Evolutionary conservation across 2,888 invertebrate genomes (phyloP).

Genomic region (Zygaena filipendulae): DNA sequence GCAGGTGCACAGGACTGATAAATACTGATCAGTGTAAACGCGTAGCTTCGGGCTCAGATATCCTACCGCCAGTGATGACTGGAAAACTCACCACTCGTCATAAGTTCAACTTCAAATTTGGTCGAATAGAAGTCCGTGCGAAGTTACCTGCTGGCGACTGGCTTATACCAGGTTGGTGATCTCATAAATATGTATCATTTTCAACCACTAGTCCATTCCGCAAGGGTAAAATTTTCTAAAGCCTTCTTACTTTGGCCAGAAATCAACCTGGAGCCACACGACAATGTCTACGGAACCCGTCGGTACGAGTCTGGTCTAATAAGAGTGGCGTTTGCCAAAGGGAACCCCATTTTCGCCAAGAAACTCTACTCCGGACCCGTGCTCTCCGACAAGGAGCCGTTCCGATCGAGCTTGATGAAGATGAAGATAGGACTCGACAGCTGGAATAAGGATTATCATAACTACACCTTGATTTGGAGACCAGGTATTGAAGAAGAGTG

Average conservation of each 20-base stretch:
- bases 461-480: conserved; percentile 76
- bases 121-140: conserved; percentile 75
- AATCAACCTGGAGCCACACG: conserved; percentile 73
- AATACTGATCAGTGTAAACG: conserved; percentile 54
- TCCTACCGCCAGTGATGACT: conserved; percentile 77
- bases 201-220: too few relatives aligned
- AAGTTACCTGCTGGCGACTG: conserved; percentile 81
- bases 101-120: conserved; percentile 76
- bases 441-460: conserved; percentile 74
- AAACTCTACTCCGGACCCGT: conserved; percentile 46
- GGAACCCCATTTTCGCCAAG: conserved; percentile 63
- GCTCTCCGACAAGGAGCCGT: conserved; percentile 47
- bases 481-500: too few relatives aligned
- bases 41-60: conserved; percentile 56
- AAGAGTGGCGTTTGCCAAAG: conserved; percentile 75
- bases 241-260: conserved; percentile 63
- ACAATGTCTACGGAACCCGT: conserved; percentile 70
- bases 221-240: too few relatives aligned
- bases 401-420: conserved; percentile 39
- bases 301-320: conserved; percentile 77
- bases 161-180: conserved; percentile 74
- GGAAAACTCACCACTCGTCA: conserved; percentile 73
- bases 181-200: too few relatives aligned
- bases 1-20: conserved; percentile 59
- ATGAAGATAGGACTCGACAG: conserved; percentile 45